Evolutionary conservation across 1,140 invertebrate species (phyloP), one percentile per base, ranked within the genome.

Genomic region (Bombus cullumanus): DNA sequence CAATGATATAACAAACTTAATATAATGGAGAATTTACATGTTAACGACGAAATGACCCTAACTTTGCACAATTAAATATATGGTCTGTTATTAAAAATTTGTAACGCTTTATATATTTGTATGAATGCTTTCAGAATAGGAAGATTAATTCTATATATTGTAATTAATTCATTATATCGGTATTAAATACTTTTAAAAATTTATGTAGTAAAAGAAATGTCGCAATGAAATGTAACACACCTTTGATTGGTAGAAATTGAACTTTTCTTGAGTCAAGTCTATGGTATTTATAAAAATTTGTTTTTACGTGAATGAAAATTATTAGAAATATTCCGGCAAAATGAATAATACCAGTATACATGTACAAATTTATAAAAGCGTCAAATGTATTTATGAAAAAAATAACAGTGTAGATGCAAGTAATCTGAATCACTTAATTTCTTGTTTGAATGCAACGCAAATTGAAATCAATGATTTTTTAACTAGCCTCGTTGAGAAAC

Each of bases 381-480:
- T 81, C 39, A 78, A 89, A 77, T 92, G 91, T 62, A 88, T 92
- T 83, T 91, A 87, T 22, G 90, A 91, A 64, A 86, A 90, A 69
- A 80, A 71, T 62, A 85, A 62, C 25, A 72, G 85, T 81, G 0
- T 79, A 25, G 10, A 77, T 66, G 71, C 57, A 10, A 87, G 88
- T 81, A 80, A 90, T 72, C 79, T 93, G n/a, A 68, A 59, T 25
- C 76, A 37, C 1, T 86, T 95, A 53, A 88, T 91, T 18, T 64
- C 18, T 10, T 91, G 79, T 75, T 86, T 95, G 41, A 93, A 90
- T 72, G 83, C 89, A 1, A 84, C 89, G 2, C 94, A 93, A 71
- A 68, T 85, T 41, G 88, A 80, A 74, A 88, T 92, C 62, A 95
- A 95, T 80, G 85, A 92, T 74, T 91, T 83, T 75, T 85, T 90